Percentiles rank a stretch among this genome's conserved stretches.
These are phyloP conservation scores for Barbus barbus DNA, from an alignment of 2,113 vertebrate genomes.

Conservation along the genomic window DNA sequence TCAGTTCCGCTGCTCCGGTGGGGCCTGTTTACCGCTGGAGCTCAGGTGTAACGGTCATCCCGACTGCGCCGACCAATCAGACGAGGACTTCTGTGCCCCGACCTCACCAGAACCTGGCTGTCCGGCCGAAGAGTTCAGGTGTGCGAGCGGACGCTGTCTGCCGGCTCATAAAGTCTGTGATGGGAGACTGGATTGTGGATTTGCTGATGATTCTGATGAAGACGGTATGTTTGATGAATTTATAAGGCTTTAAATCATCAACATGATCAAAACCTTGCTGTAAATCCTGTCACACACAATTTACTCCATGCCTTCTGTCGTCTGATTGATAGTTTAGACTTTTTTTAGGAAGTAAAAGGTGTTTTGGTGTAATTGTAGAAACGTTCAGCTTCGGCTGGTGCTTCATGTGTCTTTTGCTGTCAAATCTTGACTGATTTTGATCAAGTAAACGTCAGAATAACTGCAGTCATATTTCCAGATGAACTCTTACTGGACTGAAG, in stretches of 20 bases:
- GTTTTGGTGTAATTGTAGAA: too few relatives aligned
- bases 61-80: slow-evolving; percentile 83
- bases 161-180: slow-evolving; percentile 69
- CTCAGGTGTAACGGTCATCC: slow-evolving; percentile 80
- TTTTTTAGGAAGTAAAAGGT: too few relatives aligned
- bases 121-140: slow-evolving; percentile 74
- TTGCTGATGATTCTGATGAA: slow-evolving; percentile 80
- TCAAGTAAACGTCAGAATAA: too few relatives aligned
- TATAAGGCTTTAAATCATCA: not conserved
- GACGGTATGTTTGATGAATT: slow-evolving; percentile 62
- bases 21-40: slow-evolving; percentile 77
- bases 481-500: too few relatives aligned
- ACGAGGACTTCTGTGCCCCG: slow-evolving; percentile 74
- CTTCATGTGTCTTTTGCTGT: too few relatives aligned
- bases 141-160: slow-evolving; percentile 77
- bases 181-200: slow-evolving; percentile 79
- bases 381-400: too few relatives aligned
- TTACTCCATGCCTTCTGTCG: too few relatives aligned
- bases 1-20: slow-evolving; percentile 74
- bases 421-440: too few relatives aligned
- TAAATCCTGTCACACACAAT: not conserved
- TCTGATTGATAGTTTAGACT: too few relatives aligned
- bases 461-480: too few relatives aligned
- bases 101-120: slow-evolving; percentile 60
- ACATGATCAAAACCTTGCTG: not conserved